Evolutionary conservation across 2,113 vertebrate genomes (phyloP), one percentile per base, ranked within the genome.

Genomic region (Lagopus leucura): DNA sequence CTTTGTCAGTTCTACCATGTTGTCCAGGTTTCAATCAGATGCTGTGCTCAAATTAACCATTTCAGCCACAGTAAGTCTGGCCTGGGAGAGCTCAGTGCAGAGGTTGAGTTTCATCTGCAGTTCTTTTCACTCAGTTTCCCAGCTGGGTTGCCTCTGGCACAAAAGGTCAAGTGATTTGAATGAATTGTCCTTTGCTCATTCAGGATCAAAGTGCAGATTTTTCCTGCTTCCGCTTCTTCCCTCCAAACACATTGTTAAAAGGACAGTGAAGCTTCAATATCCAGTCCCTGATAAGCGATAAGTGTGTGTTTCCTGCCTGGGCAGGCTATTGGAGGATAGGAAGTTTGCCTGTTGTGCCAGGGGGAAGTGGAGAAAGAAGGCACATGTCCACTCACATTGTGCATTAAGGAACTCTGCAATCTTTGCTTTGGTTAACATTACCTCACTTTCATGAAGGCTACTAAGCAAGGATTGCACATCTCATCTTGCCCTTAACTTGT

Each of bases 71-170:
- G 28, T 40, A 91, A 67, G 24, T 88, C 60, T 64, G 52, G 42
- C n/a, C 50, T 43, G 40, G n/a, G 74, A 89, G 27, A 84, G 12
- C 27, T 90, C 64, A 76, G 36, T 47, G 85, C 72, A 83, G 78
- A 66, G 2, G 4, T 10, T 58, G 3, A 2, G 1, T 91, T 91
- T 88, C 72, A 83, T 88, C 67, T 95, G 42, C 75, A 88, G 55
- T 74, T 95, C 67, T 89, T 96, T 86, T 88, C 7, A 3, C 74
- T 93, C 87, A 76, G 2, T 93, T 93, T 94, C 60, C 45, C 71
- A 80, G 6, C 21, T 92, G 71, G 22, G 17, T 27, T 93, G 45
- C 82, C 71, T 89, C 67, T 1, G 12, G 64, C 87, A 92, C 50
- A 88, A 92, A 82, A 40, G 64, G 69, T 89, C 78, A 91, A 88